Base-by-base conservation (phyloP, 2,797 vertebrate species). In the Chromobotia macracanthus region DNA sequence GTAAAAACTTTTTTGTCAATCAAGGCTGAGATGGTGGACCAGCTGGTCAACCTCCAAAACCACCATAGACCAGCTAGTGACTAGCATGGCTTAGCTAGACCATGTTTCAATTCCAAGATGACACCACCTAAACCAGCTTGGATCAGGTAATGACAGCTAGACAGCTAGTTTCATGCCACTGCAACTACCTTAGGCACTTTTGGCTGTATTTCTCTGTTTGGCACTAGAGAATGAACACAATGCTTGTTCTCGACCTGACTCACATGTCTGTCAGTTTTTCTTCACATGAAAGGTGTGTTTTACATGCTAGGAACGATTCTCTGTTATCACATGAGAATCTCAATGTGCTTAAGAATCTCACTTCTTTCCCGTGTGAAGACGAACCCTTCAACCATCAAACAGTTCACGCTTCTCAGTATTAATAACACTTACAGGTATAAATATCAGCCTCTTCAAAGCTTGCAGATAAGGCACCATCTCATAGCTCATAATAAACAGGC, bases 281-380 rank as follows among this genome's bases (percentile, higher is more conserved):
- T 56, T 56, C 56, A 8, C 16, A 25, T 18, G 13, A 19, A 77
- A 51, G 28, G 53, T 25, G n/a, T 5, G 5, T 78, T 41, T 63
- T 18, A 61, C 41, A 51, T 51, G 41, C 53, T 23, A 77, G 53
- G 13, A 77, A 0, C 21, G 8, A 69, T 35, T 51, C 9, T 21
- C 23, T 61, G 6, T 5, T 63, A 19, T 44, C 7, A 25, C 0
- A 5, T 23, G 61, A 75, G 46, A 56, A 44, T 75, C 63, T 44
- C 74, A 75, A 65, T 46, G 53, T 75, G 73, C 48, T 41, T 38
- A 48, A 75, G 46, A 56, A 44, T 75, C 63, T 44, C 74, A 75
- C 63, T 66, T 75, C 38, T 41, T 67, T 25, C 13, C 48, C 12
- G 61, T 66, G 73, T 28, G 74, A 44, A 66, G 5, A 75, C n/a